These are phyloP conservation scores for Muscicapa comitata DNA, from an alignment of 2,797 vertebrate species.

Conservation along the genomic window DNA sequence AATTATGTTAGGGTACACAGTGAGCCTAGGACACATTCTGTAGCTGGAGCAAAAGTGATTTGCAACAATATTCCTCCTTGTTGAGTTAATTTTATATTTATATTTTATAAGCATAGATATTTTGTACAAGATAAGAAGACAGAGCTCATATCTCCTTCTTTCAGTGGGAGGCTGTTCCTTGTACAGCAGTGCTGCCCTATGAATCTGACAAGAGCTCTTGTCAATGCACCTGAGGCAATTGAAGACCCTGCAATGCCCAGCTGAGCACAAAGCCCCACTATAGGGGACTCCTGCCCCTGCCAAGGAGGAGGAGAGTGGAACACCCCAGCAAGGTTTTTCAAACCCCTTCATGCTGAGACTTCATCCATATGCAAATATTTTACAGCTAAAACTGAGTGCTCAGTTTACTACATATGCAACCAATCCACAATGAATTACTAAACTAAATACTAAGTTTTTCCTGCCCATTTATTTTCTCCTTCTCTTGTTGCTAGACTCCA, in stretches of 20 bases:
- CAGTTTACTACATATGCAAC: not conserved
- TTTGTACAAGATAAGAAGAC: not conserved
- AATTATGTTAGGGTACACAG: not conserved
- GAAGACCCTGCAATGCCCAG: not conserved
- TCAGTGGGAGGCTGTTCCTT: not conserved
- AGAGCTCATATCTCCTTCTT: not conserved
- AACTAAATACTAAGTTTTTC: constrained; percentile 1
- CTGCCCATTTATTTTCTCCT: constrained; percentile 26
- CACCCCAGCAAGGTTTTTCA: not conserved
- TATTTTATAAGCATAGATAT: not conserved
- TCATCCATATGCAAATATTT: constrained; percentile 20
- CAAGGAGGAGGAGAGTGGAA: not conserved
- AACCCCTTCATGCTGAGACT: not conserved
- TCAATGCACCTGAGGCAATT: not conserved
- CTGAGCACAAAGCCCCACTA: not conserved
- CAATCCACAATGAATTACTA: not conserved
- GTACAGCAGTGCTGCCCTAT: not conserved
- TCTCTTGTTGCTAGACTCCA: not conserved
- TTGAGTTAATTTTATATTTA: not conserved
- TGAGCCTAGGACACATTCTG: not conserved
- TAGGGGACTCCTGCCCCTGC: not conserved
- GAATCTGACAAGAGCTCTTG: not conserved
- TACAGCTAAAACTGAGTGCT: not conserved
- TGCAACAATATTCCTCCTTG: not conserved
- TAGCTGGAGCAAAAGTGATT: not conserved